phyloP scores from a whole-genome alignment of 2,888 invertebrate species.

The Tenthredo distinguenda region DNA sequence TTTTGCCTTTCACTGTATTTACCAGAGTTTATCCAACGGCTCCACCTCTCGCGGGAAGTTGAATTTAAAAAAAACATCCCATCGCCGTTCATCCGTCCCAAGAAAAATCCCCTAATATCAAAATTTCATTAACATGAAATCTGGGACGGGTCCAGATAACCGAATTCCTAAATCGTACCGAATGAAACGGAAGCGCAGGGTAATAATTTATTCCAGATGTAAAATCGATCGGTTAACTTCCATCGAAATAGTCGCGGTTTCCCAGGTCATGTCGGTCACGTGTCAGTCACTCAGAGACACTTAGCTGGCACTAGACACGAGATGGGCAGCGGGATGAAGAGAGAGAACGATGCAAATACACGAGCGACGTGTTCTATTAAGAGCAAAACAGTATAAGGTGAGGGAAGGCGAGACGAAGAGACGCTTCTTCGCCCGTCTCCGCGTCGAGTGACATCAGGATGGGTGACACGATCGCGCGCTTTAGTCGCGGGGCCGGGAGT shows the following conservation, averaged over 20 bases:
- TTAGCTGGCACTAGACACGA: conserved; percentile 27
- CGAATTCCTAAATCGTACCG: neutral
- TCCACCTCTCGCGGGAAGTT: neutral
- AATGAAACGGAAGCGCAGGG: neutral
- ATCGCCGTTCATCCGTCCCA: neutral
- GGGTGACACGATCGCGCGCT: conserved; percentile 45
- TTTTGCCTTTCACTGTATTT: conserved; percentile 8
- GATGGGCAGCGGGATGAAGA: conserved; percentile 3
- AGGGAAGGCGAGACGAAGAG: conserved; percentile 79
- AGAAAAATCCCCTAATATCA: neutral
- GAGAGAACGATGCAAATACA: conserved; percentile 47
- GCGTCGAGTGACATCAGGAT: conserved; percentile 49
- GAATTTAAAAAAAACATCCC: neutral
- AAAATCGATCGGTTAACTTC: conserved; percentile 59
- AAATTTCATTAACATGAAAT: neutral
- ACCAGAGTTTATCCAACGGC: conserved; percentile 13
- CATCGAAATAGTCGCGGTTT: conserved; percentile 45
- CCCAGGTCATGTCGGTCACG: conserved; percentile 65
- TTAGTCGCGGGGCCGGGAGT: conserved; percentile 44
- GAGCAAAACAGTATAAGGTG: conserved; percentile 79
- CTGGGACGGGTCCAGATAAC: neutral
- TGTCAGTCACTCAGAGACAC: conserved; percentile 64
- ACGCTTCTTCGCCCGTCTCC: conserved; percentile 62
- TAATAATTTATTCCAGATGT: conserved; percentile 52
- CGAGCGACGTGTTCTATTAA: conserved; percentile 68